These are phyloP conservation scores for Folsomia candida DNA, from an alignment of 2,888 invertebrate genomes.

Conservation along the genomic window DNA sequence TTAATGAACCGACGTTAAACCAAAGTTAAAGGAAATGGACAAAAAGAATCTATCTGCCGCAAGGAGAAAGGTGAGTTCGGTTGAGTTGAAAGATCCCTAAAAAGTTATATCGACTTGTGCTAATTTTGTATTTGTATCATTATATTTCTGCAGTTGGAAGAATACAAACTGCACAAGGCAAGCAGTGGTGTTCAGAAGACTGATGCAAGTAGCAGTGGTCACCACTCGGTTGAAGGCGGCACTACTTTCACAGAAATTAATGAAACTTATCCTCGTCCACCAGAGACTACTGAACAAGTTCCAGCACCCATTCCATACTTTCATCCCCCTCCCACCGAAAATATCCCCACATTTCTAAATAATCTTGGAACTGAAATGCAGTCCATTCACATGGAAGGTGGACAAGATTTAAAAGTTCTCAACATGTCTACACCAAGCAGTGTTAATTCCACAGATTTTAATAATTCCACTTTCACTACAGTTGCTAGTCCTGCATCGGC, in stretches of 20 bases:
- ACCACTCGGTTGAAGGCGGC: background rate
- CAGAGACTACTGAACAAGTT: background rate
- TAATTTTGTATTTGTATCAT: background rate
- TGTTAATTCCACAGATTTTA: background rate
- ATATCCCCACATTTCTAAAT: background rate
- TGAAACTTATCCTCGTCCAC: background rate
- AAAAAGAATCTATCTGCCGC: constrained; percentile 30
- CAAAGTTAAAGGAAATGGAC: constrained; percentile 20
- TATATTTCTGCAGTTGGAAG: constrained; percentile 27
- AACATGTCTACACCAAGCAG: background rate
- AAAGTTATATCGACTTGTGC: background rate
- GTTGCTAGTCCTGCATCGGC: background rate
- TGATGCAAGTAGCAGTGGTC: background rate
- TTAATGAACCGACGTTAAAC: too few relatives aligned
- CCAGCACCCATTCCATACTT: constrained; percentile 1
- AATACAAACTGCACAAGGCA: constrained; percentile 24
- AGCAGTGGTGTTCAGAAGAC: background rate
- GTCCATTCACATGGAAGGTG: background rate
- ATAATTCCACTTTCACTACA: background rate
- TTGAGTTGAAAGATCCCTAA: background rate
- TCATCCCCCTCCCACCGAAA: background rate
- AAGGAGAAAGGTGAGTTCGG: constrained; percentile 30
- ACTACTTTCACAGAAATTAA: background rate
- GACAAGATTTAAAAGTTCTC: background rate
- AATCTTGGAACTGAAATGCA: background rate